Base-by-base conservation (phyloP, 1,140 invertebrate genomes). In the Nylanderia fulva region DNA sequence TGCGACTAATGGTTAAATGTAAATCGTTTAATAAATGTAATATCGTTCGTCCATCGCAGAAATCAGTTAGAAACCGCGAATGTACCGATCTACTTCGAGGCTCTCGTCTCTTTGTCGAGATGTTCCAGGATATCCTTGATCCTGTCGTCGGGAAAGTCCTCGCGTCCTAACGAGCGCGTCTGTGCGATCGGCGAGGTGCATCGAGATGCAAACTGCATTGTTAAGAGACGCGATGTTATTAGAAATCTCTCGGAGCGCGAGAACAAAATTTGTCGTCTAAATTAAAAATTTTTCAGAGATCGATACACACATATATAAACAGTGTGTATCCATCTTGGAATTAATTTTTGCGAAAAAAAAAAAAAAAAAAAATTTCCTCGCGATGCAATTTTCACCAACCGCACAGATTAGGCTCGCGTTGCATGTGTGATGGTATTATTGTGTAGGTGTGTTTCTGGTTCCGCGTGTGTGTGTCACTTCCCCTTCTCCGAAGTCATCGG, bases 1-100 rank as follows among this genome's bases (percentile, higher is more conserved):
- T 91, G 91, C 86, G 91, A 91, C 92, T 93, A 93, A 92, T 93
- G 90, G 87, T 92, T 92, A 93, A 87, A 93, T 93, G 92, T 91
- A 89, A 91, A 87, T 77, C 85, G 89, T 92, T 91, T 90, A 93
- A 93, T 93, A 92, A 93, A 93, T 92, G 90, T 91, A 93, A 93
- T 92, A 93, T 93, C 89, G 90, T 91, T 90, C 85, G 88, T 88
- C 45, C 80, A 82, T 88, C 89, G 87, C 87, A 92, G 89, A 92
- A 86, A 91, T 92, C 85, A 90, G 86, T 86, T 91, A 90, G 91
- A 92, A 93, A 88, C 89, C 90, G 85, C 75, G 69, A 87, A 90
- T 85, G 68, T 74, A 63, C 74, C 54, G 64, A 72, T 76, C 60
- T 58, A 58, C 58, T 86, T 68, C 72, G 64, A 79, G 68, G 52